Evolutionary conservation across 2,113 vertebrate species (phyloP).

Genomic region (Misgurnus mizolepis): DNA sequence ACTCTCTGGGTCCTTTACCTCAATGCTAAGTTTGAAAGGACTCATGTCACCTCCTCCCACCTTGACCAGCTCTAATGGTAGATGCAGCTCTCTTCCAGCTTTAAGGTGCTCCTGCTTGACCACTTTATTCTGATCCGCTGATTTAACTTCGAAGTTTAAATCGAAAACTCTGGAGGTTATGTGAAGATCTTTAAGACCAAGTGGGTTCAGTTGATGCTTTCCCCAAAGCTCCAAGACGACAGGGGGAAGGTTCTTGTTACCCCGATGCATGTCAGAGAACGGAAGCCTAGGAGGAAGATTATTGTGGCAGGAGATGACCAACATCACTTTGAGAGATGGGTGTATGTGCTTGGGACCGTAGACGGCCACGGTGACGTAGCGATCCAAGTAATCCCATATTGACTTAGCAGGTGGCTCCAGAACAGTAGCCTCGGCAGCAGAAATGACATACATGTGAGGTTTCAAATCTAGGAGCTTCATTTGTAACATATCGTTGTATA

Average conservation of each 20-base stretch:
- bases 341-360: slow-evolving; percentile 95
- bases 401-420: slow-evolving; percentile 79
- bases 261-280: slow-evolving; percentile 80
- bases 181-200: slow-evolving; percentile 78
- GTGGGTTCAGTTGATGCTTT: slow-evolving; percentile 81
- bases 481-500: slow-evolving; percentile 85
- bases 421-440: slow-evolving; percentile 77
- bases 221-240: slow-evolving; percentile 94
- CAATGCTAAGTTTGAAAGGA: slow-evolving; percentile 80
- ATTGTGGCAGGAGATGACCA: slow-evolving; percentile 85
- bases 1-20: slow-evolving; percentile 71
- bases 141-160: slow-evolving; percentile 81
- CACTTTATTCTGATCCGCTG: slow-evolving; percentile 76
- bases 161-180: slow-evolving; percentile 75
- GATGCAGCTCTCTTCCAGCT: slow-evolving; percentile 77
- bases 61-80: slow-evolving; percentile 77
- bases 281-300: slow-evolving; percentile 86
- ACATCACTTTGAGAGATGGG: slow-evolving; percentile 86
- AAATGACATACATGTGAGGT: slow-evolving; percentile 83
- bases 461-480: slow-evolving; percentile 82
- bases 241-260: slow-evolving; percentile 81
- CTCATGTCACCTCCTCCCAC: slow-evolving; percentile 71
- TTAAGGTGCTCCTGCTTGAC: slow-evolving; percentile 81
- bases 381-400: slow-evolving; percentile 80
- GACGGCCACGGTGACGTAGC: slow-evolving; percentile 83